These are phyloP conservation scores for Sciaenops ocellatus DNA, from an alignment of 2,797 vertebrate species.

Conservation along the genomic window DNA sequence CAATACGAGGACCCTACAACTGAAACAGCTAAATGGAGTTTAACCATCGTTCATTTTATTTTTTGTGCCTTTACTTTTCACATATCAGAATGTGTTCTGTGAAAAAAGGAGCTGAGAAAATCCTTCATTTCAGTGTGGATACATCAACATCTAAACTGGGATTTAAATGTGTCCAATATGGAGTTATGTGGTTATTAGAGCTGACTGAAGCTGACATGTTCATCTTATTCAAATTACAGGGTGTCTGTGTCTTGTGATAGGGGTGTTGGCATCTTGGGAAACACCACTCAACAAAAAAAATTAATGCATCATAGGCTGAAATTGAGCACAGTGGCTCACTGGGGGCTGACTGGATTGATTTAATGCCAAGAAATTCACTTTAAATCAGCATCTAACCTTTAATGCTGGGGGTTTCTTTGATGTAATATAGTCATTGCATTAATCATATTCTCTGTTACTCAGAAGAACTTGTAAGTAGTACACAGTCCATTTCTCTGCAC, in stretches of 20 bases:
- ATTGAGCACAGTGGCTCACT: background rate
- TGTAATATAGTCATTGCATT: background rate
- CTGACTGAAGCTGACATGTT: background rate
- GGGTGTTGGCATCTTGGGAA: constrained; percentile 2
- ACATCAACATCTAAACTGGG: background rate
- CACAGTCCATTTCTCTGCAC: background rate
- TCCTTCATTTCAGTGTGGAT: background rate
- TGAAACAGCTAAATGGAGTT: background rate
- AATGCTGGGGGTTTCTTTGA: background rate
- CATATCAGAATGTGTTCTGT: background rate
- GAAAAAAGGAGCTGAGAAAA: background rate
- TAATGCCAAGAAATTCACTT: background rate
- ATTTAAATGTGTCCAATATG: background rate
- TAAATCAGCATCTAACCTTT: background rate
- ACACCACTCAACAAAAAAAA: constrained; percentile 21
- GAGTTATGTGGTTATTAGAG: background rate
- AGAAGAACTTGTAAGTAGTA: background rate
- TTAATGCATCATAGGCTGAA: constrained; percentile 13
- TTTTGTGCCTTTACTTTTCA: background rate
- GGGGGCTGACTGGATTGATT: constrained; percentile 9
- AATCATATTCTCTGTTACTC: background rate
- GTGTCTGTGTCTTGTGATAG: background rate
- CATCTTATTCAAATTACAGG: constrained; percentile 13
- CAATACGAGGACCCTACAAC: background rate
- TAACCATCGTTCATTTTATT: background rate